Evolutionary conservation across 2,888 invertebrate genomes (phyloP).

Genomic region (Andrena marginata): DNA sequence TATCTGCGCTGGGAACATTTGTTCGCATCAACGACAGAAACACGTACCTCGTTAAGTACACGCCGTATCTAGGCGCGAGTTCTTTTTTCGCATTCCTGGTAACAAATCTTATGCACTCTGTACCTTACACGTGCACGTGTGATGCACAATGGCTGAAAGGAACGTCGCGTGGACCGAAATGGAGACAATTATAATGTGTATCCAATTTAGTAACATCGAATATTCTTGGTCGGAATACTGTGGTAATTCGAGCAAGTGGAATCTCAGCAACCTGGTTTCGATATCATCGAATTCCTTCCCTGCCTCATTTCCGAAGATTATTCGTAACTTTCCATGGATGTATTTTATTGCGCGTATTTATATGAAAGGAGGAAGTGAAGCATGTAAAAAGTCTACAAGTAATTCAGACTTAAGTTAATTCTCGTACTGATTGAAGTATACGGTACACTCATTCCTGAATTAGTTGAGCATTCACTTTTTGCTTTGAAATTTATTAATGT

Average conservation of each 20-base stretch:
- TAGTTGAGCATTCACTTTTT: neutral
- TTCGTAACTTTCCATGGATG: neutral
- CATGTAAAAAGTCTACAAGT: neutral
- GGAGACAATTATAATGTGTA: neutral
- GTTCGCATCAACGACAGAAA: constrained; percentile 57
- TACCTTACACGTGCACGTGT: constrained; percentile 22
- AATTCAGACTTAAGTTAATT: constrained; percentile 1
- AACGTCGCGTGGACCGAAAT: neutral
- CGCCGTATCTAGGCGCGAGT: constrained; percentile 19
- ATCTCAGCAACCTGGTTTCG: too few relatives aligned
- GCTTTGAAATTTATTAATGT: neutral
- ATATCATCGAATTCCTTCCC: neutral
- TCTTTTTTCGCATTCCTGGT: constrained; percentile 14
- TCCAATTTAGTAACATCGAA: neutral
- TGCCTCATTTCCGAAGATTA: neutral
- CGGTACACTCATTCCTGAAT: neutral
- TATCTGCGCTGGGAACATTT: constrained; percentile 55
- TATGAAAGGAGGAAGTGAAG: neutral
- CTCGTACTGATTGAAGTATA: neutral
- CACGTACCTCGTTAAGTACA: constrained; percentile 61
- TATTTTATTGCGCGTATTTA: neutral
- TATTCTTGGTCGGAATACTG: neutral
- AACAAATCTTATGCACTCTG: constrained; percentile 45
- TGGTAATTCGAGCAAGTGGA: neutral
- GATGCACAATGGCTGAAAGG: neutral